Percentiles rank a stretch among this genome's conserved stretches.
phyloP scores from a whole-genome alignment of 2,113 vertebrate genomes.

The Trochalopteron elliotii region DNA sequence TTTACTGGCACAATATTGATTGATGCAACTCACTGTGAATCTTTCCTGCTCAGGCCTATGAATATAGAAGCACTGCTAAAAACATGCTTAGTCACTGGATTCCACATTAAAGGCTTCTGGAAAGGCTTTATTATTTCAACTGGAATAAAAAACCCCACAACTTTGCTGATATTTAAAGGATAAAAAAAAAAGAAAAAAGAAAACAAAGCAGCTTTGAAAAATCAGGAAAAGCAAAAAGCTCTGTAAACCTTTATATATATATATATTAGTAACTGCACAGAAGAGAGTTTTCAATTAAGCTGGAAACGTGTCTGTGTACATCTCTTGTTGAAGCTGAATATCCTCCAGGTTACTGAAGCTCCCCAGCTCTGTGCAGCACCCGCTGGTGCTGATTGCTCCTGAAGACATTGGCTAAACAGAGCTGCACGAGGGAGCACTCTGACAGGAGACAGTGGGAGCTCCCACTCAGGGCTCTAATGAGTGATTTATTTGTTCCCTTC shows the following conservation, averaged over 20 bases:
- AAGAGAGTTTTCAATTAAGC: neutral
- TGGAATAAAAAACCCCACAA: neutral
- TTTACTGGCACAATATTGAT: neutral
- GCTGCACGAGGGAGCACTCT: neutral
- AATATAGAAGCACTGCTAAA: neutral
- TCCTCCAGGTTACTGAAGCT: neutral
- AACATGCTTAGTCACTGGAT: neutral
- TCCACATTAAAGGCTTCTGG: neutral
- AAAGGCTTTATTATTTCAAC: neutral
- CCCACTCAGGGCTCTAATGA: conserved; percentile 43
- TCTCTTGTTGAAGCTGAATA: neutral
- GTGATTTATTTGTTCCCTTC: conserved; percentile 71
- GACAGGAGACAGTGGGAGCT: conserved; percentile 19
- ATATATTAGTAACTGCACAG: neutral
- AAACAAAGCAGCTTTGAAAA: neutral
- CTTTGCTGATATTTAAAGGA: neutral
- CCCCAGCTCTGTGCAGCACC: neutral
- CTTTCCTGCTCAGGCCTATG: neutral
- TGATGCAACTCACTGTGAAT: neutral
- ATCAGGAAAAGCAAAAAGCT: neutral
- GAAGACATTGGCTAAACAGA: conserved; percentile 40
- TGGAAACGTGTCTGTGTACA: neutral
- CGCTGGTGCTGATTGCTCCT: conserved; percentile 10
- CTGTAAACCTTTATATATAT: neutral
- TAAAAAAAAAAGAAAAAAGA: too few species aligned